Evolutionary conservation across 2,888 invertebrate species (phyloP).

Genomic region (Drosophila testacea): DNA sequence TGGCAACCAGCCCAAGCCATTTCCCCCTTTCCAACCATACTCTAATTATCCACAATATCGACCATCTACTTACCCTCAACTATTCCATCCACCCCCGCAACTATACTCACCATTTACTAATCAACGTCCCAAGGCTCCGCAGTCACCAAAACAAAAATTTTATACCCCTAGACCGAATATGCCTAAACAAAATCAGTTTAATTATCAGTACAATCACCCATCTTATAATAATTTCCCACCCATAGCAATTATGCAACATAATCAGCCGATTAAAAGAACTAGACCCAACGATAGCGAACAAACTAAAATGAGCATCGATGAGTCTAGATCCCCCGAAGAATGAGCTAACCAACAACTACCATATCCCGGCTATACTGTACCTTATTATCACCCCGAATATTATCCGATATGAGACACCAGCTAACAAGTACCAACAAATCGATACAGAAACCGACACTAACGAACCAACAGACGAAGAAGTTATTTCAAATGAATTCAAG

Average conservation of each 20-base stretch:
- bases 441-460: too few species aligned
- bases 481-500: too few species aligned
- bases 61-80: neutral
- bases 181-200: neutral
- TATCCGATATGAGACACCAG: conserved; percentile 4
- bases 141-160: neutral
- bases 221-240: neutral
- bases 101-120: conserved; percentile 8
- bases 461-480: too few species aligned
- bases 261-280: neutral
- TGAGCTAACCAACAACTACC: neutral
- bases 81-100: conserved; percentile 4
- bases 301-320: neutral
- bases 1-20: too few species aligned
- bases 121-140: conserved; percentile 4
- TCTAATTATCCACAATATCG: too few species aligned
- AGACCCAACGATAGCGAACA: neutral
- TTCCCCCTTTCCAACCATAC: too few species aligned
- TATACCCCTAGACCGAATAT: neutral
- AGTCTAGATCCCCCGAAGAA: neutral
- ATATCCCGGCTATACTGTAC: neutral
- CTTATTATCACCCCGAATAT: neutral
- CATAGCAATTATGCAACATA: conserved; percentile 1
- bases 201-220: conserved; percentile 2
- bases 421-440: conserved; percentile 5